phyloP scores from a whole-genome alignment of 2,113 vertebrate species.

The Dipodomys ordii region DNA sequence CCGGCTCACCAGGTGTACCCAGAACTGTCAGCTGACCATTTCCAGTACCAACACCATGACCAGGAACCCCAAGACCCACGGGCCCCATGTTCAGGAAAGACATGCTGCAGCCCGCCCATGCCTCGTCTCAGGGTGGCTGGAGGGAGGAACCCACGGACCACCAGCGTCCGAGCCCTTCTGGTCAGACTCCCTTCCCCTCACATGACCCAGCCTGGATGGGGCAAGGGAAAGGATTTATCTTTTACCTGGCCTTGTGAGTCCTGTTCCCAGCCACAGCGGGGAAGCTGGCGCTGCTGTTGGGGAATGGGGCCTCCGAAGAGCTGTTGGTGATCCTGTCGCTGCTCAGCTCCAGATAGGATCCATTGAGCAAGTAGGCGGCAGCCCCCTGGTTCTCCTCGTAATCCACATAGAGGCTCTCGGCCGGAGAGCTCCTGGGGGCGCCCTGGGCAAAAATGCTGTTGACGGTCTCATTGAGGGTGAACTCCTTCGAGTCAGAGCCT shows the following conservation, averaged over 20 bases:
- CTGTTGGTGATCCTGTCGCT: slow-evolving; percentile 87
- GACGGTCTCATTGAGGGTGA: slow-evolving; percentile 90
- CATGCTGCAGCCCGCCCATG: rapidly evolving
- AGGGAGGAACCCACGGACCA: neutral
- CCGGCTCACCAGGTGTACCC: rapidly evolving
- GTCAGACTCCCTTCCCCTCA: neutral
- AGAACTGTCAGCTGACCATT: rapidly evolving
- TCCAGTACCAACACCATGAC: rapidly evolving
- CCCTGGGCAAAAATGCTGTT: slow-evolving; percentile 92
- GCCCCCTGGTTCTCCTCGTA: slow-evolving; percentile 86
- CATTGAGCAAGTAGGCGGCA: slow-evolving; percentile 82
- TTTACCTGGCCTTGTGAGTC: slow-evolving; percentile 95
- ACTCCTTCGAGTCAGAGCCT: slow-evolving; percentile 86
- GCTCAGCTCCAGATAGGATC: slow-evolving; percentile 92
- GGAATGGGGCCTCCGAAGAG: slow-evolving; percentile 87
- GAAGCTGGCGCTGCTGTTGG: slow-evolving; percentile 88
- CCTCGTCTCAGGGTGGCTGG: neutral
- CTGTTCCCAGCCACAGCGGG: slow-evolving; percentile 85
- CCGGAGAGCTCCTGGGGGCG: slow-evolving; percentile 79
- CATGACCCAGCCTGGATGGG: no score
- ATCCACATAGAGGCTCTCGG: slow-evolving; percentile 86
- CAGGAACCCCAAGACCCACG: no score
- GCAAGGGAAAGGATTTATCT: neutral
- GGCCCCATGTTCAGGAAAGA: neutral
- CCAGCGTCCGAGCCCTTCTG: neutral